A percentile compares a stretch with the other conserved stretches of the same genome.
These are phyloP conservation scores for Cuculus canorus DNA, from an alignment of 2,797 vertebrate genomes.

Conservation along the genomic window DNA sequence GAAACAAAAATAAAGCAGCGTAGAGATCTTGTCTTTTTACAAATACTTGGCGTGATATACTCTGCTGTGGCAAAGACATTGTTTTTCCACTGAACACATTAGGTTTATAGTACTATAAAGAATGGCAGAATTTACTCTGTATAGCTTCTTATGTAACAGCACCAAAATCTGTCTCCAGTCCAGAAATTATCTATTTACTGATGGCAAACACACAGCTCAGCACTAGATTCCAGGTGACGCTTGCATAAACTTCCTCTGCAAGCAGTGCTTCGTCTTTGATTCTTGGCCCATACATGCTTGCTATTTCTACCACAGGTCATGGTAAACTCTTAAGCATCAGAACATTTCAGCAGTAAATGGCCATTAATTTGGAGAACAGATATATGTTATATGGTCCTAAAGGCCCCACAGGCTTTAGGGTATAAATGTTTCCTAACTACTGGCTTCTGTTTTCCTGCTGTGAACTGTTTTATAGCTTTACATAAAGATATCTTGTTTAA, in stretches of 20 bases:
- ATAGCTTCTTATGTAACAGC: not conserved
- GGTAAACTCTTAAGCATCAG: not conserved
- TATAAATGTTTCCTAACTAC: not conserved
- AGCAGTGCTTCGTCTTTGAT: not conserved
- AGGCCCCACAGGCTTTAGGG: conserved; percentile 52
- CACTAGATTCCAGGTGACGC: not conserved
- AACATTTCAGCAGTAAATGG: not conserved
- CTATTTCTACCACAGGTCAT: not conserved
- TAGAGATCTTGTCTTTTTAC: not conserved
- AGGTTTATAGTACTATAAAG: not conserved
- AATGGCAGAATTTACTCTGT: not conserved
- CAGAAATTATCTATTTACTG: not conserved
- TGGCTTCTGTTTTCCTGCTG: not conserved
- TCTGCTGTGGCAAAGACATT: not conserved
- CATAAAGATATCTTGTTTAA: conserved; percentile 41
- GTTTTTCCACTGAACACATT: not conserved
- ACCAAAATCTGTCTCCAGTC: not conserved
- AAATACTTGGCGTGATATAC: not conserved
- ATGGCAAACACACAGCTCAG: not conserved
- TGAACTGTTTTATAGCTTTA: not conserved
- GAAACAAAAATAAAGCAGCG: not conserved
- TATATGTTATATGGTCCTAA: conserved; percentile 28
- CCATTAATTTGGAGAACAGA: conserved; percentile 26
- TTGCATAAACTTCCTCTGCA: not conserved
- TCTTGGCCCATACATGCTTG: not conserved